phyloP scores from a whole-genome alignment of 2,888 invertebrate genomes.

The Alviniconcha strummeri region DNA sequence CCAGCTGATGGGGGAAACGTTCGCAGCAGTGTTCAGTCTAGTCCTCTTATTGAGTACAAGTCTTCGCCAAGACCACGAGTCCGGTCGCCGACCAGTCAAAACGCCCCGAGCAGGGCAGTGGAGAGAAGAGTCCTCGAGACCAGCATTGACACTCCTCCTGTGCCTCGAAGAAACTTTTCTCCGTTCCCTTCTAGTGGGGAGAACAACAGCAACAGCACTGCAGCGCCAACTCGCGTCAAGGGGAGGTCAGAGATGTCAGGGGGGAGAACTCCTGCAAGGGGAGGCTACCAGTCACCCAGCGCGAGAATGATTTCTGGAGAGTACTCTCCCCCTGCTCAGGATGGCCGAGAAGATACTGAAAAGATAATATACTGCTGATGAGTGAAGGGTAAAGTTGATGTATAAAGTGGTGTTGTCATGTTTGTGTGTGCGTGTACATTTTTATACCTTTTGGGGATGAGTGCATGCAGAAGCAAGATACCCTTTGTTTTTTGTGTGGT shows the following conservation, averaged over 20 bases:
- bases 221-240: background rate
- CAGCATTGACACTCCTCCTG: constrained; percentile 12
- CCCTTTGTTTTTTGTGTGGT: no score
- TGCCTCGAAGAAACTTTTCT: constrained; percentile 19
- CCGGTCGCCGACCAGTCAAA: background rate
- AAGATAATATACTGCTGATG: constrained; percentile 30
- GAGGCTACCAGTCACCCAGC: background rate
- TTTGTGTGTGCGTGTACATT: background rate
- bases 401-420: background rate
- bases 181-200: constrained; percentile 3
- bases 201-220: background rate
- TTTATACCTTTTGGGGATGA: no score
- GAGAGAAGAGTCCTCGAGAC: constrained; percentile 27
- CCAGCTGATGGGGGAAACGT: background rate
- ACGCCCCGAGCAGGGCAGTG: background rate
- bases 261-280: background rate
- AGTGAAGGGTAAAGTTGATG: background rate
- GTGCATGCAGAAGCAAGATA: no score
- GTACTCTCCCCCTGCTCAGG: constrained; percentile 13
- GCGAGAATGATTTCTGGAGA: constrained; percentile 16
- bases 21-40: background rate
- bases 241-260: background rate
- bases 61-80: constrained; percentile 10
- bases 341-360: constrained; percentile 17
- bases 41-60: background rate